Percentiles rank a stretch among this genome's conserved stretches.
phyloP scores from a whole-genome alignment of 2,888 invertebrate genomes.

The Theretra japonica region DNA sequence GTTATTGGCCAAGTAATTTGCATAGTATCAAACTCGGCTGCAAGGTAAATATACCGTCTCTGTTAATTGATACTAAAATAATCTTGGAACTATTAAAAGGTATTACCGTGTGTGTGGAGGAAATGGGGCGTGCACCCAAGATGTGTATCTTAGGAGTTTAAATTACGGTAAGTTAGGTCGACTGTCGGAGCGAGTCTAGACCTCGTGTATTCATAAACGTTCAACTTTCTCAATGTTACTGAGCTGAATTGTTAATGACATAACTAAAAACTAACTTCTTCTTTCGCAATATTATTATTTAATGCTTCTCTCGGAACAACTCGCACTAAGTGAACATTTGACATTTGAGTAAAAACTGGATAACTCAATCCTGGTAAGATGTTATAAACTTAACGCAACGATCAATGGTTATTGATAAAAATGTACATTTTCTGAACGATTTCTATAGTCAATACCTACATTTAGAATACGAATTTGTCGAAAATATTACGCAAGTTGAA shows the following conservation, averaged over 20 bases:
- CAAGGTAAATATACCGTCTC: slow-evolving; percentile 21
- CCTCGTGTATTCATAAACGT: slow-evolving; percentile 14
- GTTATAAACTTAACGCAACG: too few species aligned
- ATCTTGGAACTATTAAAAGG: slow-evolving; percentile 28
- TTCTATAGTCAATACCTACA: too few species aligned
- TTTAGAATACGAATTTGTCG: too few species aligned
- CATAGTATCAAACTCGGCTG: slow-evolving; percentile 29
- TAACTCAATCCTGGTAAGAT: too few species aligned
- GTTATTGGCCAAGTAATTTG: slow-evolving; percentile 30
- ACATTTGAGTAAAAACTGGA: too few species aligned
- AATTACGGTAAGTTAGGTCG: slow-evolving; percentile 27
- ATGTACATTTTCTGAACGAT: too few species aligned
- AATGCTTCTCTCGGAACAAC: too few species aligned
- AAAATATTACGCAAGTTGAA: too few species aligned
- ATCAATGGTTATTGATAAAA: too few species aligned
- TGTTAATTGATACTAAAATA: slow-evolving; percentile 27
- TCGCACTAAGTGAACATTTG: too few species aligned
- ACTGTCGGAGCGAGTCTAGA: slow-evolving; percentile 8
- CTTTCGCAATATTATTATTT: not conserved
- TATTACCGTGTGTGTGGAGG: slow-evolving; percentile 25
- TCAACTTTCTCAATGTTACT: slow-evolving; percentile 13
- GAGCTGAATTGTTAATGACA: slow-evolving; percentile 5
- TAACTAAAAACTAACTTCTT: not conserved
- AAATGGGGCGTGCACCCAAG: slow-evolving; percentile 17
- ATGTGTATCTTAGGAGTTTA: slow-evolving; percentile 25